Evolutionary conservation across 2,113 vertebrate genomes (phyloP).

Genomic region (Pongo abelii): DNA sequence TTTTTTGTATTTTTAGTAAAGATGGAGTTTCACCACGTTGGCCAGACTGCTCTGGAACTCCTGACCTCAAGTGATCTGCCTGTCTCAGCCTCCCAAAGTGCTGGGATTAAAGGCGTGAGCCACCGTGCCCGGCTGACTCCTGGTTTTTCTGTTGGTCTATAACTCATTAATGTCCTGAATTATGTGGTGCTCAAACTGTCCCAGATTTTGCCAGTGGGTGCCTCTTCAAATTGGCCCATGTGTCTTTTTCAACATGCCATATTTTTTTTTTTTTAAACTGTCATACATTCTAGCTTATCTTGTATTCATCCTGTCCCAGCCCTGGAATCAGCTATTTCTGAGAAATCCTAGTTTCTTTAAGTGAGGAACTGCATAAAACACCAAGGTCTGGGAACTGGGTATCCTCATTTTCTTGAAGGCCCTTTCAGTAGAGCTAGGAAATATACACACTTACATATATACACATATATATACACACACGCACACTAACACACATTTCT

Average conservation of each 20-base stretch:
- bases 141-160: not conserved
- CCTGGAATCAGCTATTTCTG: not conserved
- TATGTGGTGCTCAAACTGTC: not conserved
- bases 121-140: too few relatives aligned
- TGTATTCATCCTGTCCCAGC: not conserved
- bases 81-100: too few relatives aligned
- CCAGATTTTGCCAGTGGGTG: not conserved
- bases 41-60: too few relatives aligned
- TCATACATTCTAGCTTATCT: not conserved
- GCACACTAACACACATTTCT: not conserved
- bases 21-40: too few relatives aligned
- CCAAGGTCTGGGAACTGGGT: not conserved
- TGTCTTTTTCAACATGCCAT: not conserved
- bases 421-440: not conserved
- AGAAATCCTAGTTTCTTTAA: not conserved
- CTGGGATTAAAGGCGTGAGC: too few relatives aligned
- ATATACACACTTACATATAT: not conserved
- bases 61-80: too few relatives aligned
- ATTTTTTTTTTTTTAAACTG: not conserved
- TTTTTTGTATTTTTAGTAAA: too few relatives aligned
- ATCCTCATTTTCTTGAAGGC: not conserved
- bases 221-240: not conserved
- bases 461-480: not conserved
- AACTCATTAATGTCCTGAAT: slow-evolving; percentile 15
- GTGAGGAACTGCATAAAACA: not conserved